phyloP scores from a whole-genome alignment of 2,888 invertebrate species.

The Lepidocyrtinus sp. region DNA sequence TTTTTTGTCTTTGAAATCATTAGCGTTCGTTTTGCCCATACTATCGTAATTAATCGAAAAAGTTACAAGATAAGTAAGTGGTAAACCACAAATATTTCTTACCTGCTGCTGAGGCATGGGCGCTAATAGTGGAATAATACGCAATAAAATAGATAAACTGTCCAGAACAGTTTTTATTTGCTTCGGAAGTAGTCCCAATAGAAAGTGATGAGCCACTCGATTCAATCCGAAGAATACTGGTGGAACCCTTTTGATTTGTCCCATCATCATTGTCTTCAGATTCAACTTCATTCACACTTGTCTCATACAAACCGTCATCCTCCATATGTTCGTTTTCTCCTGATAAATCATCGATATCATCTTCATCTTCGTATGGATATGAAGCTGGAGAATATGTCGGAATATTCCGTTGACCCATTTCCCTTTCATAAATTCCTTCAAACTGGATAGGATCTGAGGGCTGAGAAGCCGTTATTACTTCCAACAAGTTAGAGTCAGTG shows the following conservation, averaged over 20 bases:
- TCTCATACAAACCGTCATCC: slow-evolving; percentile 43
- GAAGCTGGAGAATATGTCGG: not conserved
- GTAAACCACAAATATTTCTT: not conserved
- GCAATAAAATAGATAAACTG: slow-evolving; percentile 69
- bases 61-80: not conserved
- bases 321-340: slow-evolving; percentile 26
- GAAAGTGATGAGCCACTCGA: slow-evolving; percentile 67
- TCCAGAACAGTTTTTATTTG: slow-evolving; percentile 63
- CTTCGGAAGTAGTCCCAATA: slow-evolving; percentile 65
- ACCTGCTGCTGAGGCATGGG: slow-evolving; percentile 52
- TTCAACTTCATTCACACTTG: slow-evolving; percentile 28
- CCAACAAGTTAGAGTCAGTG: slow-evolving; percentile 68
- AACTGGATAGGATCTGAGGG: slow-evolving; percentile 59
- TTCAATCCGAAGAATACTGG: slow-evolving; percentile 57
- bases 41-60: too few relatives aligned
- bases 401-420: slow-evolving; percentile 35
- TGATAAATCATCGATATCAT: slow-evolving; percentile 30
- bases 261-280: slow-evolving; percentile 9
- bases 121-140: slow-evolving; percentile 56
- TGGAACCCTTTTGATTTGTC: slow-evolving; percentile 36
- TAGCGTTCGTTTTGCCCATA: too few relatives aligned
- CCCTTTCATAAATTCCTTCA: slow-evolving; percentile 51
- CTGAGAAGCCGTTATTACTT: slow-evolving; percentile 65
- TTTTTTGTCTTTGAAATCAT: too few relatives aligned
- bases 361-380: slow-evolving; percentile 44